phyloP scores from a whole-genome alignment of 2,797 vertebrate genomes.

The Tinamus major region DNA sequence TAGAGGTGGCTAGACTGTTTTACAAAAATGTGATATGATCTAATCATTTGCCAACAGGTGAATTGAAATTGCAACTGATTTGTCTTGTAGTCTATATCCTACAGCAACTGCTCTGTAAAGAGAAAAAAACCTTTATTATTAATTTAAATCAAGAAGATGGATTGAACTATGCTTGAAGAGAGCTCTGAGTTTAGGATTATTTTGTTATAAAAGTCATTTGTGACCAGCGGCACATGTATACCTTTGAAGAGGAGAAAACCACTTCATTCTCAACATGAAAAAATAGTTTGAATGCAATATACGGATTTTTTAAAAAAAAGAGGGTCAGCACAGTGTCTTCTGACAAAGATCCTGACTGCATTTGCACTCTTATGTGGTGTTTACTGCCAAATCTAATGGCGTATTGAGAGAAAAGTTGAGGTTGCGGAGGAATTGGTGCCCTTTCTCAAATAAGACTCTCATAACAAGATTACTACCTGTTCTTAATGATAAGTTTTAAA shows the following conservation, averaged over 20 bases:
- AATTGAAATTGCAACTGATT: not conserved
- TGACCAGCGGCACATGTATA: not conserved
- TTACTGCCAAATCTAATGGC: not conserved
- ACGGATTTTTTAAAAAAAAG: not conserved
- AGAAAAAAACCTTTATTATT: not conserved
- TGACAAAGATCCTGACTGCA: not conserved
- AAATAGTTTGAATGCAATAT: not conserved
- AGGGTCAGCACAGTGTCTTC: rapidly evolving
- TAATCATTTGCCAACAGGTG: not conserved
- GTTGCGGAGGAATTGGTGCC: not conserved
- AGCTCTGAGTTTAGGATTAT: not conserved
- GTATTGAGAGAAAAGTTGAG: not conserved
- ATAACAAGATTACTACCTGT: slow-evolving; percentile 15
- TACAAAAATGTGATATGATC: not conserved
- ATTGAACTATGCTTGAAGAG: not conserved
- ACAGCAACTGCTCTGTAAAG: not conserved
- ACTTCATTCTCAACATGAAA: not conserved
- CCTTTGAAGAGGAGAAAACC: not conserved
- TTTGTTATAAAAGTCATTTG: not conserved
- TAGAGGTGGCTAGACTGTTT: not conserved
- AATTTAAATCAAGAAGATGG: not conserved
- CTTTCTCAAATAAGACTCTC: slow-evolving; percentile 2
- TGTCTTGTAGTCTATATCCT: not conserved
- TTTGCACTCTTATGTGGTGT: not conserved
- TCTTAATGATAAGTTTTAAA: slow-evolving; percentile 13